phyloP scores from a whole-genome alignment of 2,113 vertebrate genomes.

The Sclerurus mexicanus region DNA sequence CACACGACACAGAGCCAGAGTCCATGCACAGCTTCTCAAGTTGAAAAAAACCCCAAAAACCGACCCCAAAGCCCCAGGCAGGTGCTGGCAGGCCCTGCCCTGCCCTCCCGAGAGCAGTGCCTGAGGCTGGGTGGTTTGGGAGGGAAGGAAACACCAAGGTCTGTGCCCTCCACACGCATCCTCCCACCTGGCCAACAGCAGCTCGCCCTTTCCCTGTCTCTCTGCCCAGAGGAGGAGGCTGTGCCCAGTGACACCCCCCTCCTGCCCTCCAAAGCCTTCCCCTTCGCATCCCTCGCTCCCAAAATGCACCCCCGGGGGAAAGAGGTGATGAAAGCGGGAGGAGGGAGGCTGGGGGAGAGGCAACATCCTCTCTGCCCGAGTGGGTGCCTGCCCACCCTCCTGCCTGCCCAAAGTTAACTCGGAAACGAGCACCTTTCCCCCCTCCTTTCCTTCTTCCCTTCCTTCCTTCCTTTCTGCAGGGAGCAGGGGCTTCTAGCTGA shows the following conservation, averaged over 20 bases:
- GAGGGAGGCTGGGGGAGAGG: neutral
- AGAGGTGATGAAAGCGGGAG: neutral
- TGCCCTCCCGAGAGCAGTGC: neutral
- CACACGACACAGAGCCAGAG: neutral
- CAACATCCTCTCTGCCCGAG: neutral
- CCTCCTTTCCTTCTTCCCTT: neutral
- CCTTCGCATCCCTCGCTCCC: neutral
- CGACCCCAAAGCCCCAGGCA: neutral
- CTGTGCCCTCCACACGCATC: neutral
- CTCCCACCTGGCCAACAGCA: neutral
- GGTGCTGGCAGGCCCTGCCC: neutral
- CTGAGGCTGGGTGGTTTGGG: neutral
- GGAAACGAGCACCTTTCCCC: neutral
- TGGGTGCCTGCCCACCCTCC: neutral
- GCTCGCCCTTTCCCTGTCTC: neutral
- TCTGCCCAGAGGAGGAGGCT: neutral
- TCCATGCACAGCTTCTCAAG: constrained; percentile 1
- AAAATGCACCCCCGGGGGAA: neutral
- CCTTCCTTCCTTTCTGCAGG: neutral
- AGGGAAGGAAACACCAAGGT: neutral
- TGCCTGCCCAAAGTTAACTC: neutral
- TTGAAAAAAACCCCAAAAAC: neutral
- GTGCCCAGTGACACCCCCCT: neutral
- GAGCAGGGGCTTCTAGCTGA: constrained; percentile 78
- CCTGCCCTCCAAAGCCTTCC: neutral